phyloP scores from a whole-genome alignment of 2,888 invertebrate genomes.

The Parnassius mnemosyne region DNA sequence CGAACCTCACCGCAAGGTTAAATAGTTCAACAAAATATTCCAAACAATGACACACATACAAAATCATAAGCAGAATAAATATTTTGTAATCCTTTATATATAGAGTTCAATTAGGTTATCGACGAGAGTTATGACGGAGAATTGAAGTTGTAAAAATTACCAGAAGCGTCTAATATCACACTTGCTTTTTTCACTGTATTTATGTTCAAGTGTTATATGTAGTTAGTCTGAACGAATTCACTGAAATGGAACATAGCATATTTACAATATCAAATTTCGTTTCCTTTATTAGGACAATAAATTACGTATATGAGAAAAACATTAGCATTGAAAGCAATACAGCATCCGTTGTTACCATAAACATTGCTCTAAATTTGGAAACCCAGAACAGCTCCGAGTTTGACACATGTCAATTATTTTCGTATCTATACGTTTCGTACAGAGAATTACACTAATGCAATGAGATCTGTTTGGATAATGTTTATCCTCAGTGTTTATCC shows the following conservation, averaged over 20 bases:
- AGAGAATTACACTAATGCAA: slow-evolving; percentile 28
- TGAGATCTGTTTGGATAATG: slow-evolving; percentile 24
- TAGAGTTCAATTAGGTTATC: slow-evolving; percentile 24
- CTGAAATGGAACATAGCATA: neutral
- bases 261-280: slow-evolving; percentile 29
- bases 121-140: neutral
- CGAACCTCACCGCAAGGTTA: slow-evolving; percentile 11
- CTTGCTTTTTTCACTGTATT: no score
- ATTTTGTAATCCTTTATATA: slow-evolving; percentile 13
- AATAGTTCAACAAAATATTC: slow-evolving; percentile 7
- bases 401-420: slow-evolving; percentile 68
- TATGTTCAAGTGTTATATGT: neutral
- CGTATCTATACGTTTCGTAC: no score
- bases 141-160: slow-evolving; percentile 6
- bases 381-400: slow-evolving; percentile 50
- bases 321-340: slow-evolving; percentile 35
- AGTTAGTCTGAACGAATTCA: neutral
- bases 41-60: slow-evolving; percentile 2
- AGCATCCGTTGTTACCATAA: slow-evolving; percentile 70
- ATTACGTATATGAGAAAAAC: slow-evolving; percentile 22
- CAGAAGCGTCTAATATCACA: slow-evolving; percentile 6
- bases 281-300: slow-evolving; percentile 24
- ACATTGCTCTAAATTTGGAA: slow-evolving; percentile 68
- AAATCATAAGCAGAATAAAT: neutral
- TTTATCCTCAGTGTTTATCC: slow-evolving; percentile 22